These are phyloP conservation scores for Sapayoa aenigma DNA, from an alignment of 2,113 vertebrate genomes.

Conservation along the genomic window DNA sequence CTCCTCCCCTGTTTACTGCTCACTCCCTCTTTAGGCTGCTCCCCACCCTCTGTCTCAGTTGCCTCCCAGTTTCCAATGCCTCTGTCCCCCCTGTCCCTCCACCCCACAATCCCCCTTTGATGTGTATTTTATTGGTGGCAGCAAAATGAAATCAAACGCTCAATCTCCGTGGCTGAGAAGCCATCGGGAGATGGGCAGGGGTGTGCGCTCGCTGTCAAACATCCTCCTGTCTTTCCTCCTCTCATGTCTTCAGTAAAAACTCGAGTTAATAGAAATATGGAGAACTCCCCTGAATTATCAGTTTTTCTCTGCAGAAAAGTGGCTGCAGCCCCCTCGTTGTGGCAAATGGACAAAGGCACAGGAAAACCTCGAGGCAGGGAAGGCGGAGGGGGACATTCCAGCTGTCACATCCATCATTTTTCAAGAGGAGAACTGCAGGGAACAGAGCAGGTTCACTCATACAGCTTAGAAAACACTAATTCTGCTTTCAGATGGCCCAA, in stretches of 20 bases:
- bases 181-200: neutral
- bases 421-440: neutral
- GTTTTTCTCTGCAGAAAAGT: neutral
- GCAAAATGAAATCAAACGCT: neutral
- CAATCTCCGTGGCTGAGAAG: neutral
- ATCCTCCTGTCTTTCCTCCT: neutral
- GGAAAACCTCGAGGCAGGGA: neutral
- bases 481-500: neutral
- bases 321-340: neutral
- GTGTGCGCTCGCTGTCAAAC: neutral
- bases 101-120: neutral
- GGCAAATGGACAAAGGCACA: neutral
- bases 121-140: neutral
- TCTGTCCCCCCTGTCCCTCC: neutral
- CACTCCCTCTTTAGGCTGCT: neutral
- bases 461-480: neutral
- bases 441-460: neutral
- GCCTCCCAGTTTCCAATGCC: neutral
- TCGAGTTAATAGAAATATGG: neutral
- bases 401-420: neutral
- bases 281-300: neutral
- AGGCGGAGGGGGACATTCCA: neutral
- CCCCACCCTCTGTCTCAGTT: neutral
- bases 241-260: neutral
- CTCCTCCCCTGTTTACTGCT: neutral